Conservation (phyloP, 2,113 vertebrate species). For the Albula glossodonta region DNA sequence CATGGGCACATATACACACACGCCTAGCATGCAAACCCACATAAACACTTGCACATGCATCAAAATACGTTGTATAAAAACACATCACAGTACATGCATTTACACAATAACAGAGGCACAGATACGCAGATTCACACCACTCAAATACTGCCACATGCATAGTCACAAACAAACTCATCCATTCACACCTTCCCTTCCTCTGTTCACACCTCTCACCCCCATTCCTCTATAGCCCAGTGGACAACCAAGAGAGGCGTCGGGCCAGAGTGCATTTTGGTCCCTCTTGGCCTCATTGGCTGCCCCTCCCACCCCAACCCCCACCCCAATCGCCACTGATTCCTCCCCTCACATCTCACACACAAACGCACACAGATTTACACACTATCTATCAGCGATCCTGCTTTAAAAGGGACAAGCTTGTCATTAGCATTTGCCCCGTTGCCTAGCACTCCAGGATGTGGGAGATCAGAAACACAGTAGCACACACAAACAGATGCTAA, state of each 20-base stretch:
- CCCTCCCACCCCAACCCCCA: too few species aligned
- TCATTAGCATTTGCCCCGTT: slow-evolving; percentile 22
- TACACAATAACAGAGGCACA: neutral
- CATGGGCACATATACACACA: neutral
- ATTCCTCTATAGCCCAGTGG: neutral
- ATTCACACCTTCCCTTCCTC: neutral
- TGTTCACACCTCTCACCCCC: slow-evolving; percentile 3
- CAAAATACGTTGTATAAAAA: neutral
- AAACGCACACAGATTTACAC: too few species aligned
- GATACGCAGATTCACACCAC: neutral
- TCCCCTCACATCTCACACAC: neutral
- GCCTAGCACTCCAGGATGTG: slow-evolving; percentile 29
- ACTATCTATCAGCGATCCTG: neutral
- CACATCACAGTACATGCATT: neutral
- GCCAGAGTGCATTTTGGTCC: slow-evolving; percentile 5
- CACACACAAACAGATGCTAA: too few species aligned
- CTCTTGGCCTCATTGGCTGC: too few species aligned
- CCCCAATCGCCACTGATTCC: neutral
- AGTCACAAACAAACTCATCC: too few species aligned
- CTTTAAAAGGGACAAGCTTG: neutral
- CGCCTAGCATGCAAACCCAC: too few species aligned
- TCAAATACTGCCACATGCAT: too few species aligned
- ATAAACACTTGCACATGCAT: too few species aligned
- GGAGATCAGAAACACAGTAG: slow-evolving; percentile 10
- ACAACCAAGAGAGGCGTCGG: slow-evolving; percentile 8